phyloP scores from a whole-genome alignment of 1,140 invertebrate species.

The Drosophila neocordata region DNA sequence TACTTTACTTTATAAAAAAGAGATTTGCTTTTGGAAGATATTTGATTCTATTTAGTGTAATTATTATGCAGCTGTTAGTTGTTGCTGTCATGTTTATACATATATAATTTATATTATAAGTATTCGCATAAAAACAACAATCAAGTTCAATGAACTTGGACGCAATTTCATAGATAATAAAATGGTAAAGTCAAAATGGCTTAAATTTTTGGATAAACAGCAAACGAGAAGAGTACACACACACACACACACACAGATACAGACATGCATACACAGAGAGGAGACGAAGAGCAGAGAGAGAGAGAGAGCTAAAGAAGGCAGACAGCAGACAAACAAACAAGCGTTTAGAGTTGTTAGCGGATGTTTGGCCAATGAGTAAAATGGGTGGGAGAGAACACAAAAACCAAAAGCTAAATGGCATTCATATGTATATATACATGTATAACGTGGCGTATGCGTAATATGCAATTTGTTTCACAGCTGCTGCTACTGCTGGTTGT shows the following conservation, averaged over 20 bases:
- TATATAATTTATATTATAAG: neutral
- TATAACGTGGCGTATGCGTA: constrained; percentile 71
- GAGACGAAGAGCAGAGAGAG: neutral
- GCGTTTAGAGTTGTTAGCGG: constrained; percentile 54
- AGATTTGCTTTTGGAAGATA: neutral
- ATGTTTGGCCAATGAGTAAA: constrained; percentile 41
- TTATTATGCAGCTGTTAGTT: neutral
- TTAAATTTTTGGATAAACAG: constrained; percentile 11
- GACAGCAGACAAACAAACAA: constrained; percentile 51
- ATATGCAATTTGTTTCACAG: constrained; percentile 76
- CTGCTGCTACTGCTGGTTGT: constrained; percentile 35
- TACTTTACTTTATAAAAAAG: neutral
- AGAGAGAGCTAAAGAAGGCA: constrained; percentile 20
- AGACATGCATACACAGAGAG: constrained; percentile 6
- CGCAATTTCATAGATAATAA: constrained; percentile 3
- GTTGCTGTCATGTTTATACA: neutral
- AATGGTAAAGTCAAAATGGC: constrained; percentile 6
- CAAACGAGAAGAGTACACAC: neutral
- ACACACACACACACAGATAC: neutral
- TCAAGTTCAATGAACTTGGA: neutral
- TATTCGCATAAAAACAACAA: neutral
- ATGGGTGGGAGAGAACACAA: constrained; percentile 29
- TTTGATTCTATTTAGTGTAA: neutral
- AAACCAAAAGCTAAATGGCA: constrained; percentile 2
- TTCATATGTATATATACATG: constrained; percentile 14